A percentile compares a stretch with the other conserved stretches of the same genome.
These are phyloP conservation scores for Lytechinus pictus DNA, from an alignment of 35 echinoderm and acorn worm species.

Conservation along the genomic window DNA sequence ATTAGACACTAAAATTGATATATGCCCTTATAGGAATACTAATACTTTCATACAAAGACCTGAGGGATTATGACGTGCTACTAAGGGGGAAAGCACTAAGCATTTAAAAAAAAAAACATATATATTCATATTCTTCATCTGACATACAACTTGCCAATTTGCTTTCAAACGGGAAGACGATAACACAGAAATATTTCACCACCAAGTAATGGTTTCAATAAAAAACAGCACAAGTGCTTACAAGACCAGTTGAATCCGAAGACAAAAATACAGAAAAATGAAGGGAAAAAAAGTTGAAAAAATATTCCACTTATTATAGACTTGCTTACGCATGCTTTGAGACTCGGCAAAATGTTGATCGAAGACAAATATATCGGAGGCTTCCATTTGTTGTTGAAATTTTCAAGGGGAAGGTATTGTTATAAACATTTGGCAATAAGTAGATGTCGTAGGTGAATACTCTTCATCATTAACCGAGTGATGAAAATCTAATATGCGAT, in stretches of 20 bases:
- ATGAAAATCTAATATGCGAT: background rate
- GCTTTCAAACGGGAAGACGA: background rate
- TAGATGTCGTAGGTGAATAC: background rate
- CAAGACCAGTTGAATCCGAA: background rate
- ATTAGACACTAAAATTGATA: background rate
- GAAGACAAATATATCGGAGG: background rate
- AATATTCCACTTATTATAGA: background rate
- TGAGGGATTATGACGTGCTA: background rate
- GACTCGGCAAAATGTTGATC: background rate
- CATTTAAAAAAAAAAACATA: background rate
- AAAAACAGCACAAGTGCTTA: background rate
- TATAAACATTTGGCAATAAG: background rate
- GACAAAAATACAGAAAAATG: no score
- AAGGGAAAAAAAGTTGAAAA: background rate
- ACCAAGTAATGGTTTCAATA: background rate
- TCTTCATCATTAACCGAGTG: background rate
- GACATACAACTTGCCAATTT: background rate
- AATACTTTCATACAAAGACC: background rate
- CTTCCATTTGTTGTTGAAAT: background rate
- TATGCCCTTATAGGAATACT: background rate
- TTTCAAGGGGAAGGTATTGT: background rate
- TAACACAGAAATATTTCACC: background rate
- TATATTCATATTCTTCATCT: background rate
- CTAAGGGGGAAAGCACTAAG: background rate
- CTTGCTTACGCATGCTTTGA: no score